Percentiles rank a stretch among this genome's conserved stretches.
phyloP scores from a whole-genome alignment of 2,113 vertebrate genomes.

The Aegithalos caudatus region DNA sequence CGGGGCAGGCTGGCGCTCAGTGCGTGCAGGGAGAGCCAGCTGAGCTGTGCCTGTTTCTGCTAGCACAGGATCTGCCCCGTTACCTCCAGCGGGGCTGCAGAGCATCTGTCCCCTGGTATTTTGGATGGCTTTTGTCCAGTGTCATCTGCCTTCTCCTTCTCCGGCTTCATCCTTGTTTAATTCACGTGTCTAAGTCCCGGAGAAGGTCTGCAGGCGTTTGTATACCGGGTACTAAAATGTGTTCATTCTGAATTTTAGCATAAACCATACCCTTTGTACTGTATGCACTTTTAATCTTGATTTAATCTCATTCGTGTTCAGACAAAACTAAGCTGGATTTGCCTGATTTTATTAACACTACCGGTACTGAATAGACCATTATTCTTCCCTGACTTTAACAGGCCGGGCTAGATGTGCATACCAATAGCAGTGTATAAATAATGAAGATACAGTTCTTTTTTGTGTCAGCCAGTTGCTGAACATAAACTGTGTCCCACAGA shows the following conservation, averaged over 20 bases:
- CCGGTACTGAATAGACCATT: slow-evolving; percentile 56
- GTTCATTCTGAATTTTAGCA: slow-evolving; percentile 24
- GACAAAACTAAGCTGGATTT: slow-evolving; percentile 66
- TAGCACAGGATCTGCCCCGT: slow-evolving; percentile 2
- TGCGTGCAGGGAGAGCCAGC: not conserved
- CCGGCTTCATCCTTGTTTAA: not conserved
- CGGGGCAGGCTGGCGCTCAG: not conserved
- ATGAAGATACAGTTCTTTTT: slow-evolving; percentile 42
- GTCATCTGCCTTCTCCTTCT: not conserved
- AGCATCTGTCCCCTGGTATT: slow-evolving; percentile 25
- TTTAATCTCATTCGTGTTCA: slow-evolving; percentile 65
- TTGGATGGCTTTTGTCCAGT: not conserved
- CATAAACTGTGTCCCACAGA: not conserved
- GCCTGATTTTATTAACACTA: slow-evolving; percentile 37
- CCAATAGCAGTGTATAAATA: slow-evolving; percentile 31
- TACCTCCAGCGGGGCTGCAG: slow-evolving; percentile 7
- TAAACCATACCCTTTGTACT: slow-evolving; percentile 56
- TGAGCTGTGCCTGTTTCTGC: slow-evolving; percentile 10
- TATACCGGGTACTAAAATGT: not conserved
- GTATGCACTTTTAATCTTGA: slow-evolving; percentile 59
- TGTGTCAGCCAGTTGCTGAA: not conserved
- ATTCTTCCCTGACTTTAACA: slow-evolving; percentile 46
- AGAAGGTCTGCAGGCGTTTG: slow-evolving; percentile 1
- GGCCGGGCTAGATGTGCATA: slow-evolving; percentile 25
- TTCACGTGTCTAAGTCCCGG: slow-evolving; percentile 4